Evolutionary conservation across 2,888 invertebrate genomes (phyloP).

Genomic region (Trileptium ribeirensis): DNA sequence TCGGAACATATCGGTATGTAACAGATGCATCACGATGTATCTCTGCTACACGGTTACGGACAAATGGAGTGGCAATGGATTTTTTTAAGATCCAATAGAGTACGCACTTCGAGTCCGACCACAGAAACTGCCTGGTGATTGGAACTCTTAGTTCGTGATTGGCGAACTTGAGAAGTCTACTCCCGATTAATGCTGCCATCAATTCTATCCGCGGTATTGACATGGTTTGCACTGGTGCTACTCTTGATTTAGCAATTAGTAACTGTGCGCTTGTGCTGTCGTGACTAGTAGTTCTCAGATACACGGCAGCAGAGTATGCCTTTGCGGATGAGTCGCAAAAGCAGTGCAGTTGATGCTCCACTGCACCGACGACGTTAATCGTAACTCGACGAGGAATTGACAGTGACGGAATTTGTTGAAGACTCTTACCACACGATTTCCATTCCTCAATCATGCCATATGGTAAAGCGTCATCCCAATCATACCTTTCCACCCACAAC

Average conservation of each 20-base stretch:
- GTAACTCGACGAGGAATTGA: not conserved
- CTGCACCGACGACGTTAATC: no score
- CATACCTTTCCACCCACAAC: not conserved
- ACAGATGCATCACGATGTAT: not conserved
- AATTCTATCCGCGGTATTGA: not conserved
- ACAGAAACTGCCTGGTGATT: not conserved
- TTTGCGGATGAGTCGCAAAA: not conserved
- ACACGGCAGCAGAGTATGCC: not conserved
- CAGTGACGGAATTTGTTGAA: not conserved
- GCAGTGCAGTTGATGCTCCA: not conserved
- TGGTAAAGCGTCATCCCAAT: not conserved
- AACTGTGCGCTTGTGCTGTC: not conserved
- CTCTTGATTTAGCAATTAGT: not conserved
- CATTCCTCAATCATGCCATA: not conserved
- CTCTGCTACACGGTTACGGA: not conserved
- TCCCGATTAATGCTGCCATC: no score
- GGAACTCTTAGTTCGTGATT: not conserved
- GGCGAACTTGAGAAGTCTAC: not conserved
- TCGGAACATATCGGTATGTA: not conserved
- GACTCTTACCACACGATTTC: not conserved
- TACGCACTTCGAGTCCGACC: not conserved
- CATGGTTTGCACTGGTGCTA: not conserved
- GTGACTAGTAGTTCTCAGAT: not conserved
- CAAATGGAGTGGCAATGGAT: not conserved
- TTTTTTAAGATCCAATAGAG: not conserved